A percentile compares a stretch with the other conserved stretches of the same genome.
These are phyloP conservation scores for Listrodromus nycthemerus DNA, from an alignment of 2,888 invertebrate species.

Conservation along the genomic window DNA sequence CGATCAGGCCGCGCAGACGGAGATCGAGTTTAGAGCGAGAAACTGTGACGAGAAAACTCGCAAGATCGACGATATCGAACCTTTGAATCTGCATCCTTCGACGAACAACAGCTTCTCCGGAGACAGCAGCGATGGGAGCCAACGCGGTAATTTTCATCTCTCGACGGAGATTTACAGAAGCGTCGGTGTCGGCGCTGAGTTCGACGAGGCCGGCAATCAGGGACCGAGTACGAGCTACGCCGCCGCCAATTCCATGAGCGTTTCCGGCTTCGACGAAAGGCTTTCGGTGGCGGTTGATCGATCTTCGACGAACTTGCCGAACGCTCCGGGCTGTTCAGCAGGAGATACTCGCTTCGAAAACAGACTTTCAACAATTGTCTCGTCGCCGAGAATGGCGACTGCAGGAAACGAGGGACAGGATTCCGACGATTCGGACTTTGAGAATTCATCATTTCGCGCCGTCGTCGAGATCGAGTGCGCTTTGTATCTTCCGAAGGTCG, in stretches of 20 bases:
- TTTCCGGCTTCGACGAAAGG: conserved; percentile 32
- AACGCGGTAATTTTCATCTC: conserved; percentile 74
- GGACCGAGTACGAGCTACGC: conserved; percentile 66
- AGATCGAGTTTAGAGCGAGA: conserved; percentile 58
- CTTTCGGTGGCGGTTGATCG: neutral
- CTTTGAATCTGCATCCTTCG: conserved; percentile 70
- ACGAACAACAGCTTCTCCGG: conserved; percentile 73
- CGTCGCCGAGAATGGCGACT: conserved; percentile 30
- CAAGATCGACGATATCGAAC: conserved; percentile 58
- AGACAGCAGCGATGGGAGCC: conserved; percentile 76
- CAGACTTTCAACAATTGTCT: neutral
- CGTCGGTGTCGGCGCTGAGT: conserved; percentile 82
- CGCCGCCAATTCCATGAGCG: conserved; percentile 49
- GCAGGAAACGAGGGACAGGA: conserved; percentile 60
- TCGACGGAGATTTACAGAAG: conserved; percentile 79
- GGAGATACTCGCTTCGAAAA: neutral
- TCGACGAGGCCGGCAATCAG: conserved; percentile 75
- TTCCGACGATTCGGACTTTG: conserved; percentile 57
- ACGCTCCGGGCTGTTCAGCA: neutral
- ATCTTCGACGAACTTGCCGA: neutral
- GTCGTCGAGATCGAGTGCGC: conserved; percentile 86
- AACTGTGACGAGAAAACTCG: conserved; percentile 35
- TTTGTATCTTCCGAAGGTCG: conserved; percentile 85
- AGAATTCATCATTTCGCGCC: conserved; percentile 83
- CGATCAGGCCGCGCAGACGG: conserved; percentile 73